These are phyloP conservation scores for Betta splendens DNA, from an alignment of 2,797 vertebrate genomes.

Conservation along the genomic window DNA sequence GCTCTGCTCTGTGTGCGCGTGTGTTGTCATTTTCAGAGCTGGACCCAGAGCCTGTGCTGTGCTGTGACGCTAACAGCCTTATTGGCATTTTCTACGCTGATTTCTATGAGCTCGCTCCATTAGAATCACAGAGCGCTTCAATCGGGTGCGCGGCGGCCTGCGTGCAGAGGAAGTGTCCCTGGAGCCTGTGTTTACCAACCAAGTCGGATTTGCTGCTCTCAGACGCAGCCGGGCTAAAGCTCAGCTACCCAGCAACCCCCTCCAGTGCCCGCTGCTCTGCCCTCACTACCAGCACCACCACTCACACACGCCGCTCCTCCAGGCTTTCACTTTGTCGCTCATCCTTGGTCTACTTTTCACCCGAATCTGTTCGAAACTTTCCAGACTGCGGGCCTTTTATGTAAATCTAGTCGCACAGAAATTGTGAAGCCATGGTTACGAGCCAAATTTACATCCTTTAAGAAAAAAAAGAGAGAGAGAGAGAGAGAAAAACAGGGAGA, in stretches of 20 bases:
- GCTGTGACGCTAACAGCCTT: constrained; percentile 63
- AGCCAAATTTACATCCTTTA: constrained; percentile 75
- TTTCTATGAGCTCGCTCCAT: constrained; percentile 81
- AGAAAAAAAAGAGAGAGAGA: constrained; percentile 31
- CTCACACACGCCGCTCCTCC: constrained; percentile 51
- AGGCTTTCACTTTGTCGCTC: constrained; percentile 82
- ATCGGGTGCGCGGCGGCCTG: constrained; percentile 72
- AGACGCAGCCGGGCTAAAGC: constrained; percentile 79
- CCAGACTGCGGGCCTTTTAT: constrained; percentile 81
- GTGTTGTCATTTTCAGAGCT: constrained; percentile 47
- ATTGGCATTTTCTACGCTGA: constrained; percentile 80
- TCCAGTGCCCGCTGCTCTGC: constrained; percentile 51
- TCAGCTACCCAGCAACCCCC: constrained; percentile 78
- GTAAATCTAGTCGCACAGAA: constrained; percentile 80
- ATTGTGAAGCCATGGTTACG: constrained; percentile 70
- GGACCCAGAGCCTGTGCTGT: constrained; percentile 39
- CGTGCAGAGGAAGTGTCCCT: constrained; percentile 80
- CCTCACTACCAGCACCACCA: constrained; percentile 50
- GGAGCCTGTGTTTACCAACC: constrained; percentile 86
- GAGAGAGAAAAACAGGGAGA: constrained; percentile 25
- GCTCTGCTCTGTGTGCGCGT: constrained; percentile 29
- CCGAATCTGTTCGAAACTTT: constrained; percentile 82
- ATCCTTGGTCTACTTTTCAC: constrained; percentile 79
- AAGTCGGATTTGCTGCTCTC: constrained; percentile 83
- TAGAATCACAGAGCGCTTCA: constrained; percentile 79